Evolutionary conservation across 64 coral and sea anemone species (phyloP).

Genomic region (Porites australiensis): DNA sequence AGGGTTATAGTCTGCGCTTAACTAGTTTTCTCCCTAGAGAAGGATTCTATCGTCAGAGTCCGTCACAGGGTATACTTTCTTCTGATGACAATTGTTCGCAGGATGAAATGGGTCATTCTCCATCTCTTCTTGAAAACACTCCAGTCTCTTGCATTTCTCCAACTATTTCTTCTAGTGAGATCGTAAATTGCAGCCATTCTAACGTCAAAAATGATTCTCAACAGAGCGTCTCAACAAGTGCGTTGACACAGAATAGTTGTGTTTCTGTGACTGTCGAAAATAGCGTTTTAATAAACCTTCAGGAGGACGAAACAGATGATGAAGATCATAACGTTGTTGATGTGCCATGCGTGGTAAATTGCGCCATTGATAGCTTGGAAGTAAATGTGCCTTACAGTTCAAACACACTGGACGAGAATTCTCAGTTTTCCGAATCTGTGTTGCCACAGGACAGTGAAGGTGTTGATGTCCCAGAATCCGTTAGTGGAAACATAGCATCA

Average conservation of each 20-base stretch:
- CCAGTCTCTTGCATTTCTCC: background rate
- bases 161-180: background rate
- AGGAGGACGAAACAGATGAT: slow-evolving; percentile 6
- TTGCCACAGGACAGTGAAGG: background rate
- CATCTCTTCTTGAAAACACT: background rate
- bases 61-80: background rate
- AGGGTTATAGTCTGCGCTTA: slow-evolving; percentile 1
- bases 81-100: background rate
- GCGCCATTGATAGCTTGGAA: background rate
- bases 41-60: background rate
- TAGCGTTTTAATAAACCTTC: background rate
- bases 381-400: background rate
- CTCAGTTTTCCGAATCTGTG: slow-evolving; percentile 17
- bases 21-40: slow-evolving; percentile 1
- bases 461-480: background rate
- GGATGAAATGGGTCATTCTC: background rate
- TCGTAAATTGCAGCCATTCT: background rate
- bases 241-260: background rate
- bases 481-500: background rate
- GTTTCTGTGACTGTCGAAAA: slow-evolving; percentile 22
- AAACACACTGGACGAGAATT: background rate
- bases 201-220: background rate
- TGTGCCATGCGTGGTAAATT: background rate
- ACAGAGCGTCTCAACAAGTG: background rate
- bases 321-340: background rate